A percentile compares a stretch with the other conserved stretches of the same genome.
Conservation (phyloP, 2,797 vertebrate genomes). For the Pseudochirops cupreus region DNA sequence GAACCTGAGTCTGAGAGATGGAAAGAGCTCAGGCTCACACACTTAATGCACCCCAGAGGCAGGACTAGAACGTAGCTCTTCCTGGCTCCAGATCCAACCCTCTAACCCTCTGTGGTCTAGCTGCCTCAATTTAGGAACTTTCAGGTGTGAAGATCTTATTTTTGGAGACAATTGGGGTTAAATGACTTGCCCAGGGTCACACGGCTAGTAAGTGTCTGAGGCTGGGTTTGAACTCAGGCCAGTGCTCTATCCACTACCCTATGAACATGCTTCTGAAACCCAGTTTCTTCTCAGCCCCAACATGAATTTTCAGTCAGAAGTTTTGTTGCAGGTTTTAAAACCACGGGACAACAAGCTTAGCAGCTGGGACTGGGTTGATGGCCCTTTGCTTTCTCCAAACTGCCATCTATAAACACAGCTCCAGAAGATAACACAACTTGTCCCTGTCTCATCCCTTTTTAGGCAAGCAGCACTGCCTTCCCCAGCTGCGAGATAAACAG, state of each 20-base stretch:
- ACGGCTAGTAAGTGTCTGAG: neutral
- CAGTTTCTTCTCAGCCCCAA: neutral
- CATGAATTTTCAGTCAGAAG: constrained; percentile 31
- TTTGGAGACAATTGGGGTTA: fast-evolving
- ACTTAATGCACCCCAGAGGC: neutral
- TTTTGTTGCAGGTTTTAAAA: constrained; percentile 58
- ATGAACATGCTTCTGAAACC: neutral
- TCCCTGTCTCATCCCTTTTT: constrained; percentile 61
- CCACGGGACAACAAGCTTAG: constrained; percentile 48
- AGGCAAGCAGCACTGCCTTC: constrained; percentile 51
- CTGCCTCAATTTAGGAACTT: neutral
- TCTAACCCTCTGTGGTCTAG: neutral
- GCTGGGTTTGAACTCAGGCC: neutral
- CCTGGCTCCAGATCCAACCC: neutral
- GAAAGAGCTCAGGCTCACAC: neutral
- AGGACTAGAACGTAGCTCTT: neutral
- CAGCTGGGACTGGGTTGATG: constrained; percentile 22
- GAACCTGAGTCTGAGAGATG: neutral
- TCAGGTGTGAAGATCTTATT: neutral
- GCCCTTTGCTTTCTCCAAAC: neutral
- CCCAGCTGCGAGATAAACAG: constrained; percentile 60
- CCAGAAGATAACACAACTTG: constrained; percentile 15
- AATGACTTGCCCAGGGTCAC: neutral
- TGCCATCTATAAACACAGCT: constrained; percentile 53
- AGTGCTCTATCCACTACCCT: neutral